Base-by-base conservation (phyloP, 2,113 vertebrate species). In the Apistogramma diplotaenia region DNA sequence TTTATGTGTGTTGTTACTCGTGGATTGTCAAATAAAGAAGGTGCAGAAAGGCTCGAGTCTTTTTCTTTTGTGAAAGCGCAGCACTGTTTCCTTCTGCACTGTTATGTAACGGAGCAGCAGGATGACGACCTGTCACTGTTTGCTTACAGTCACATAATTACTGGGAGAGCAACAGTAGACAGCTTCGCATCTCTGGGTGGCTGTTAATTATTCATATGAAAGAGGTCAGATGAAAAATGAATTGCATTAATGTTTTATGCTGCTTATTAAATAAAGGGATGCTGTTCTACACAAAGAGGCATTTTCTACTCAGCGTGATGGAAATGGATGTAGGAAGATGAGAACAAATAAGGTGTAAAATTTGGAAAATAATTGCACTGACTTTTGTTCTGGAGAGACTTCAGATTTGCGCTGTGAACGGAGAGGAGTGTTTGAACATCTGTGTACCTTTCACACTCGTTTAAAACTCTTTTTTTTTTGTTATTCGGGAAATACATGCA, bases 21-120 rank as follows among this genome's bases (percentile, higher is more conserved):
- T 89, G 55, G 86, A 84, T 35, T 79, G 81, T 91, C 58, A 84
- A 94, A 92, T 94, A 93, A 93, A 92, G 61, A 84, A 77, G 77
- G 78, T 79, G 80, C 83, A 84, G 76, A 86, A 87, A 79, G 77
- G 71, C 25, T 74, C 0, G 4, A 25, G 54, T 86, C 8, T 61
- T 82, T 82, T 79, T 60, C 21, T 71, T 79, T 79, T 72, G 55
- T 77, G 29, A 79, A 78, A 53, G 58, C 82, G 53, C 67, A 82
- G 85, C 40, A 29, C 7, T 23, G 40, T 46, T 79, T 80, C 79
- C 61, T 85, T 55, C 61, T 74, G 71, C 60, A 79, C 71, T 72
- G 85, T 85, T 86, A 81, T 16, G 58, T 76, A 89, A 87, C 15
- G 4, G 21, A 35, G 73, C 54, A 57, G 78, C 1, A 13, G 61